phyloP scores from a whole-genome alignment of 2,797 vertebrate genomes.

The Periparus ater region DNA sequence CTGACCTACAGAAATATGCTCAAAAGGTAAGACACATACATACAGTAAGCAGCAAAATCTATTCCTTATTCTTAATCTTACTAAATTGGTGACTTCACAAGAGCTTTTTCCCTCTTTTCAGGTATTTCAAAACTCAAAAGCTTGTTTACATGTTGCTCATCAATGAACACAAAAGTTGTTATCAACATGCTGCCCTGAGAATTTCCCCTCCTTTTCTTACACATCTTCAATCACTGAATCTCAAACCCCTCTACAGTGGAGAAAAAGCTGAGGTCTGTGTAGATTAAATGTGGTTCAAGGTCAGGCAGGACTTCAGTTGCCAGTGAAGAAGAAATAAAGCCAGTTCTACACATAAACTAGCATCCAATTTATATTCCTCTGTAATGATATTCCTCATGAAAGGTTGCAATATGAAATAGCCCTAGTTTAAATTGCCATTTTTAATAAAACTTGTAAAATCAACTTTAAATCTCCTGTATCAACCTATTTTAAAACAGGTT shows the following conservation, averaged over 20 bases:
- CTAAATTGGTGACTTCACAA: neutral
- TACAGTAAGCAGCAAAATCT: neutral
- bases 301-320: neutral
- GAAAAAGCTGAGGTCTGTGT: neutral
- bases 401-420: neutral
- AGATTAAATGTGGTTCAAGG: neutral
- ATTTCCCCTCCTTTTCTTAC: neutral
- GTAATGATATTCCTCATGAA: neutral
- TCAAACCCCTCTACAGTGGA: neutral
- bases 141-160: neutral
- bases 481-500: neutral
- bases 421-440: rapidly evolving
- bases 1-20: neutral
- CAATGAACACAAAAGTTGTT: neutral
- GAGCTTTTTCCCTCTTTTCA: neutral
- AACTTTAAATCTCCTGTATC: neutral
- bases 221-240: neutral
- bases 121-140: neutral
- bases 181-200: neutral
- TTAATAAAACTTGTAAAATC: neutral
- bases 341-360: neutral
- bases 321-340: neutral
- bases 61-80: neutral
- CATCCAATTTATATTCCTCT: neutral
- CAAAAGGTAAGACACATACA: neutral